Evolutionary conservation across 2,113 vertebrate genomes (phyloP), one percentile per base, ranked within the genome.

Genomic region (Dinomys branickii): DNA sequence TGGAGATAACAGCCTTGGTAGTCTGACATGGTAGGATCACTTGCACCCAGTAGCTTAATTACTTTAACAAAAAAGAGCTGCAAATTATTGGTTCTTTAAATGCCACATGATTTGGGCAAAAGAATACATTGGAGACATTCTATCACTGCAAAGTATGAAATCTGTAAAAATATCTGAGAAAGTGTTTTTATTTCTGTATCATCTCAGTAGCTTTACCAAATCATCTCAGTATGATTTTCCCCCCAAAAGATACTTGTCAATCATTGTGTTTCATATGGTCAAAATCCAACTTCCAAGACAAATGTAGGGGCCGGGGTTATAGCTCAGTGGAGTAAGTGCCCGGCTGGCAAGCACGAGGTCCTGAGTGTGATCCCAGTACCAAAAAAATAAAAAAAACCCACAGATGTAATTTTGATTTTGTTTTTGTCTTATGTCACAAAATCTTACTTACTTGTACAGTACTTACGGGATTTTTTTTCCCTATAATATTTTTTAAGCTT

Each of bases 31-130:
- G 16, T 17, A 80, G 77, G 47, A 52, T 52, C 30, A 44, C 17
- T 20, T 54, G 50, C 52, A 54, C 17, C 16, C 50, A 35, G 30
- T 54, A 35, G 47, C 16, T 47, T 83, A 35, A 67, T 52, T 78
- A 82, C 24, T 82, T 77, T 20, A 87, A 67, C 35, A 95, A 78
- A 93, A 87, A 38, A 78, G 78, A 94, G 93, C 24, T 77, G 35
- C 93, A 56, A 90, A 58, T 9, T 28, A 3, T 59, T 61, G 52
- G 30, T 75, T 69, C 73, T 78, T 82, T 73, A 90, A 90, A 61
- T 82, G 20, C 69, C 83, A 85, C 56, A 17, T 92, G 50, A 73
- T 71, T 14, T 73, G 10, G 41, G 16, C 35, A 92, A 67, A 85
- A 94, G 83, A 59, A 78, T 54, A 61, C 56, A 26, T 83, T 61